phyloP scores from a whole-genome alignment of 2,113 vertebrate species.

The Microcebus jonahi region DNA sequence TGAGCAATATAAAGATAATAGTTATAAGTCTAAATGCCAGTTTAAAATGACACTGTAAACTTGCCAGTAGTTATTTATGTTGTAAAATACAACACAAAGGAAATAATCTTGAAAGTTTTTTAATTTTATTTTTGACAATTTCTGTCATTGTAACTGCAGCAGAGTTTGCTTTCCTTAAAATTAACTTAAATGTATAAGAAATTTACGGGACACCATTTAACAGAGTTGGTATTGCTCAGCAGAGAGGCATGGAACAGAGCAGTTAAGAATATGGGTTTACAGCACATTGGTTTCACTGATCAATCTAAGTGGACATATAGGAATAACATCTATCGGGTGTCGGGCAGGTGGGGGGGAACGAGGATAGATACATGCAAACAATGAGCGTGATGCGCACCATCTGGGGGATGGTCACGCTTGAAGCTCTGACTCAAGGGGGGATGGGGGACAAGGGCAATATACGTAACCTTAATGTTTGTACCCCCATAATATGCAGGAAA shows the following conservation, averaged over 20 bases:
- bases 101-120: neutral
- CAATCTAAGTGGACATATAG: too few species aligned
- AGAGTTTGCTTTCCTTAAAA: neutral
- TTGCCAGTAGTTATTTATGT: neutral
- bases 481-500: too few species aligned
- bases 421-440: too few species aligned
- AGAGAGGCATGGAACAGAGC: neutral
- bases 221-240: neutral
- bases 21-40: neutral
- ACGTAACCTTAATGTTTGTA: too few species aligned
- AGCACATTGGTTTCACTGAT: too few species aligned
- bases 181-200: neutral
- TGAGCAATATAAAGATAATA: neutral
- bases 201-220: neutral
- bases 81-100: neutral
- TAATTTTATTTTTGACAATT: neutral
- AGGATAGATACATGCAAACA: too few species aligned
- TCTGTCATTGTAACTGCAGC: neutral
- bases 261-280: neutral
- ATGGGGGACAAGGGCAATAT: too few species aligned
- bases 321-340: too few species aligned
- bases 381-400: too few species aligned
- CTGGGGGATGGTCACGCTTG: too few species aligned
- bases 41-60: neutral
- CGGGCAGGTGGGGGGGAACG: too few species aligned